Evolutionary conservation across 2,888 invertebrate species (phyloP), one percentile per base, ranked within the genome.

Genomic region (Ormyrus nitidulus): DNA sequence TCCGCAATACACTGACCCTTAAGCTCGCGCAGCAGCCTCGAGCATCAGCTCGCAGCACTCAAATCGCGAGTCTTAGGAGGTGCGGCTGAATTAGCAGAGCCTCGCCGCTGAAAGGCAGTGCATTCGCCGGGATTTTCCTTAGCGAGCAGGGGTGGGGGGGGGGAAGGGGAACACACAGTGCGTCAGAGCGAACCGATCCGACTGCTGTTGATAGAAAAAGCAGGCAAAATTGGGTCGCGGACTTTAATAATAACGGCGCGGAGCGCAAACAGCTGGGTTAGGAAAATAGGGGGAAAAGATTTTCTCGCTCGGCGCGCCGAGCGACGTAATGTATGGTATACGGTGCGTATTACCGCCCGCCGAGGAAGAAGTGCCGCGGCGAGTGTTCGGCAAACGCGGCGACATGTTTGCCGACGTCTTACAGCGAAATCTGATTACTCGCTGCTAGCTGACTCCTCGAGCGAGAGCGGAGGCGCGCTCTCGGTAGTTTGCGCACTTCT

Each of bases 371-470:
- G 66, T 19, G 59, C 53, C 7, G 19, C 34, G 79, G 70, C 75
- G 77, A 85, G 85, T 85, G 85, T 84, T 85, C 81, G 82, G 84
- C 79, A 85, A 84, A 85, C 85, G 68, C 56, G 59, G 71, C 66
- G 77, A 71, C 71, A 76, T 82, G 82, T 88, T 88, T 88, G 84
- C 87, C 81, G 82, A 85, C 86, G 81, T 86, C 86, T 87, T 85
- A 84, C 82, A 70, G n/a, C 79, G 83, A 86, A 88, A 88, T 87
- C 86, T 88, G 85, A 88, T 87, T 86, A 88, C 84, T 85, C 82
- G 77, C 61, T 56, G 19, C 64, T 68, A 13, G 34, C 34, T 34
- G 34, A 34, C 34, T 34, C 34, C 34, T 34, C 34, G 34, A 34
- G 34, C 34, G 34, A 34, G 34, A 2, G 48, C 6, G 7, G 19